Conservation (phyloP, 2,888 invertebrate genomes). For the Lomographa bimaculata region DNA sequence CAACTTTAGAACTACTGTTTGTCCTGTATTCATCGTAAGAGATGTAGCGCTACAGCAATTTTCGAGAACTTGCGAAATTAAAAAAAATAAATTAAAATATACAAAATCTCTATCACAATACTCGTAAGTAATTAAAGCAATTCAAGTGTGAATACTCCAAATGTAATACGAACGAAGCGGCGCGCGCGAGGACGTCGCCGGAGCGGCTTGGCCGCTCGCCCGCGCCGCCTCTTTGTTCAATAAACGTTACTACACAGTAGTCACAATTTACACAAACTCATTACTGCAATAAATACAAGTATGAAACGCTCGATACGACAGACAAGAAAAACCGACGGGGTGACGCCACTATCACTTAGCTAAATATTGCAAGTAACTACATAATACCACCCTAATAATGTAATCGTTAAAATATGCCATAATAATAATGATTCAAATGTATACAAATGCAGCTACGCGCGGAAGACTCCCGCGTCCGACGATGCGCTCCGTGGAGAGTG, state of each 20-base stretch:
- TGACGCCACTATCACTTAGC: conserved; percentile 67
- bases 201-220: conserved; percentile 23
- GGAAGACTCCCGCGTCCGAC: conserved; percentile 42
- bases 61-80: conserved; percentile 78
- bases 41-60: conserved; percentile 76
- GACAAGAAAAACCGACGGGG: conserved; percentile 41
- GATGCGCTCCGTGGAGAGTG: too few species aligned
- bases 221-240: conserved; percentile 31
- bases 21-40: conserved; percentile 64
- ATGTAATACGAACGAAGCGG: conserved; percentile 52
- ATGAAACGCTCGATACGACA: conserved; percentile 42
- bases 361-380: conserved; percentile 78
- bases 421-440: conserved; percentile 57
- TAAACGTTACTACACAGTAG: conserved; percentile 65
- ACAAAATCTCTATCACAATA: conserved; percentile 84
- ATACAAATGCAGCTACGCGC: conserved; percentile 58
- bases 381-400: conserved; percentile 69
- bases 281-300: conserved; percentile 60
- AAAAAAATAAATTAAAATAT: conserved; percentile 84
- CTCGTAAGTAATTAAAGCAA: conserved; percentile 84
- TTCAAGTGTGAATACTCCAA: conserved; percentile 82
- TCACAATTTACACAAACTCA: conserved; percentile 55
- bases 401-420: conserved; percentile 62
- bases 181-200: conserved; percentile 17
- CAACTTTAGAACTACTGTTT: conserved; percentile 73